Percentiles rank a stretch among this genome's conserved stretches.
phyloP scores from a whole-genome alignment of 2,113 vertebrate species.

The Anguilla japonica region DNA sequence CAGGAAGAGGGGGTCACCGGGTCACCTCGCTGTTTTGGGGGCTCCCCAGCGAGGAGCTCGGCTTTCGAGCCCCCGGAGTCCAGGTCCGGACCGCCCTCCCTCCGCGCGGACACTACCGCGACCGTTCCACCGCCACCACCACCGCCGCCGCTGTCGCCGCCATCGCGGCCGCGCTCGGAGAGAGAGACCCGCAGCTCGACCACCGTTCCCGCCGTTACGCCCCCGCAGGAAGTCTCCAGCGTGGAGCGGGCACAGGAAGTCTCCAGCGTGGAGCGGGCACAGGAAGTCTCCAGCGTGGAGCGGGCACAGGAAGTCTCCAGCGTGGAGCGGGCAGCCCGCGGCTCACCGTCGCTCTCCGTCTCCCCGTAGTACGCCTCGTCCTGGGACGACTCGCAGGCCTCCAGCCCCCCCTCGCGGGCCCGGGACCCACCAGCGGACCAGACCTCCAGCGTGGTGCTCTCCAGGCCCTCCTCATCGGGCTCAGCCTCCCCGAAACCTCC shows the following conservation, averaged over 20 bases:
- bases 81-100: not conserved
- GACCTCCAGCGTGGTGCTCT: slow-evolving; percentile 79
- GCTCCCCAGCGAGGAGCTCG: slow-evolving; percentile 22
- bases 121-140: slow-evolving; percentile 50
- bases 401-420: slow-evolving; percentile 56
- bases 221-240: slow-evolving; percentile 26
- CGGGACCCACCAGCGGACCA: slow-evolving; percentile 40
- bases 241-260: slow-evolving; percentile 24
- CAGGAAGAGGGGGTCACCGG: slow-evolving; percentile 49
- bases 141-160: slow-evolving; percentile 38
- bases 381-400: slow-evolving; percentile 54
- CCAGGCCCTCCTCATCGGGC: slow-evolving; percentile 48
- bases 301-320: too few relatives aligned
- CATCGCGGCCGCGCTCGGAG: slow-evolving; percentile 43
- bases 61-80: not conserved
- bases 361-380: slow-evolving; percentile 58
- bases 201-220: slow-evolving; percentile 50
- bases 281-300: too few relatives aligned
- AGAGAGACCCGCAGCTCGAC: slow-evolving; percentile 71
- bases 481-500: slow-evolving; percentile 46
- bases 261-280: too few relatives aligned
- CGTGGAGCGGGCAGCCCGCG: slow-evolving; percentile 39
- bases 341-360: slow-evolving; percentile 52
- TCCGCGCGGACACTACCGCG: not conserved
- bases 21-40: slow-evolving; percentile 47